Evolutionary conservation across 2,888 invertebrate species (phyloP), one percentile per base, ranked within the genome.

Genomic region (Drosophila antonietae): DNA sequence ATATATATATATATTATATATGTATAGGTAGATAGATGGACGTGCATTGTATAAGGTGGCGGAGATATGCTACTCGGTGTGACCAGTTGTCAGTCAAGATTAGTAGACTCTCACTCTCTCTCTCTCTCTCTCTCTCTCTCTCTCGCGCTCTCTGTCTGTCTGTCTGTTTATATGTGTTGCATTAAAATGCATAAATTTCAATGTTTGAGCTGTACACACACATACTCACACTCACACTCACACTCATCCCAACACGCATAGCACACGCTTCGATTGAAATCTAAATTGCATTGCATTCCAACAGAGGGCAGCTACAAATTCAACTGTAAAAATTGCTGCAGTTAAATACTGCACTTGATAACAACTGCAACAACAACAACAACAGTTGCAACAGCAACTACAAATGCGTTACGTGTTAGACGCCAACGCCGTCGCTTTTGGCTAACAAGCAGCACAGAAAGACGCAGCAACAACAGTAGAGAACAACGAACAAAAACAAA

Each of bases 291-390:
- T 82, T 77, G 81, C 74, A 83, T 68, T 59, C 77, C 79, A 62
- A 60, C 51, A 46, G 74, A 63, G 65, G 60, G 69, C 75, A 67
- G 72, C 83, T 73, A 83, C 83, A 83, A 81, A 81, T 81, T 76
- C 82, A 82, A 82, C 85, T 82, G 82, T 79, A 82, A 82, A 84
- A 84, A 84, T 84, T 82, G 82, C 83, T 81, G 83, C 81, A 81
- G 81, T 83, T 81, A 81, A 81, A 81, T 81, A 74, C 81, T 81
- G 81, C 84, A 81, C 83, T 81, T 83, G 84, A 84, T 81, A 81
- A 81, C 81, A 83, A 83, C 83, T 57, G 60, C 63, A 73, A 39
- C 57, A 52, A 23, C 61, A 44, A 18, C 37, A 65, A 41, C 63
- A 55, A 37, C 37, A 39, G 20, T 31, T 41, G 20, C 65, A 65